Conservation (phyloP, 2,113 vertebrate genomes). For the Oryzias celebensis region DNA sequence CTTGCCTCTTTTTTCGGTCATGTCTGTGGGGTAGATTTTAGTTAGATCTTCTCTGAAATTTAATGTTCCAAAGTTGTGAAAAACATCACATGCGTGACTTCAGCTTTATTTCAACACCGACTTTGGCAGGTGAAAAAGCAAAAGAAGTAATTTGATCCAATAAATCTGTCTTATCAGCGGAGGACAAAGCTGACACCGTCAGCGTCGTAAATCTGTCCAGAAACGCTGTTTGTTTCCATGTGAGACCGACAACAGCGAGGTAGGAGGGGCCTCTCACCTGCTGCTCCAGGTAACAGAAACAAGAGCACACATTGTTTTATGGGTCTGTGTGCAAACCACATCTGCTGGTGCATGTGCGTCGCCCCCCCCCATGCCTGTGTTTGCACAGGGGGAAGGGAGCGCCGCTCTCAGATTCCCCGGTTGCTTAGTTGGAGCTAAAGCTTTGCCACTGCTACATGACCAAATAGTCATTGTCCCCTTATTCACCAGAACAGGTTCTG, state of each 20-base stretch:
- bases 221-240: conserved; percentile 8
- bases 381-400: conserved; percentile 39
- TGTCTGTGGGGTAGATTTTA: too few species aligned
- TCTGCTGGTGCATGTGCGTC: conserved; percentile 47
- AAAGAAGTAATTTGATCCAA: background rate
- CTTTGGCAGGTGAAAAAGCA: background rate
- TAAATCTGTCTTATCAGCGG: background rate
- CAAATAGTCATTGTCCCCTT: conserved; percentile 31
- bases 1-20: too few species aligned
- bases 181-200: background rate
- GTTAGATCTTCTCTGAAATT: too few species aligned
- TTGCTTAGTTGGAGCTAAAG: conserved; percentile 65
- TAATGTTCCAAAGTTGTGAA: too few species aligned
- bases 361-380: conserved; percentile 39
- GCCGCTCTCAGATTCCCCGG: conserved; percentile 59
- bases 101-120: too few species aligned
- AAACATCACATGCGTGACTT: too few species aligned
- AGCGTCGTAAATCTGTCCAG: background rate
- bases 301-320: conserved; percentile 68
- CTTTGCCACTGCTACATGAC: conserved; percentile 69
- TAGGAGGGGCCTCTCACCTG: conserved; percentile 70
- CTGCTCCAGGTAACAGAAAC: conserved; percentile 70
- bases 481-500: background rate
- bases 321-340: conserved; percentile 26
- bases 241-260: conserved; percentile 8